Percentiles rank a stretch among this genome's conserved stretches.
Conservation (phyloP, 2,113 vertebrate genomes). For the Indri indri region DNA sequence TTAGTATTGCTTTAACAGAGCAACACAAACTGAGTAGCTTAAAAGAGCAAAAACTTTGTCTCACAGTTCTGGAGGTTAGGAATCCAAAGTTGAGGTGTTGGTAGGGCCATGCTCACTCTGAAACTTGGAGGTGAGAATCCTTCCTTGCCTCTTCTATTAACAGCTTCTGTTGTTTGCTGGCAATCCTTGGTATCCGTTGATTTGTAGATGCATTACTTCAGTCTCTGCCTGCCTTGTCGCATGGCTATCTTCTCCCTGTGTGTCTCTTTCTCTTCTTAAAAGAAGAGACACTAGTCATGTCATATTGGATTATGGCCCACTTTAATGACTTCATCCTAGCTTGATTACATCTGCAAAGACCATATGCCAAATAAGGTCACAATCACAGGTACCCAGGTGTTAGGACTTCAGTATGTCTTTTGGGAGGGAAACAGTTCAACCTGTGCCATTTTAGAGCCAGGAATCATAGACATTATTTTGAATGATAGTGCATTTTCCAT, state of each 20-base stretch:
- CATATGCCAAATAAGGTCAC: not conserved
- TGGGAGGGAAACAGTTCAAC: not conserved
- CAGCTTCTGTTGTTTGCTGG: not conserved
- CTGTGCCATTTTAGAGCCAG: not conserved
- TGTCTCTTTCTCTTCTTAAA: not conserved
- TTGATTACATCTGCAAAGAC: not conserved
- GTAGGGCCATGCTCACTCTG: not conserved
- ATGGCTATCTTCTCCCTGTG: not conserved
- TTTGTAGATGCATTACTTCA: not conserved
- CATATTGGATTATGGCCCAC: not conserved
- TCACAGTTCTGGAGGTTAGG: not conserved
- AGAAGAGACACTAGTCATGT: not conserved
- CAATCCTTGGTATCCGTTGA: not conserved
- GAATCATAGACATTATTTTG: constrained; percentile 8
- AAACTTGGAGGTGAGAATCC: not conserved
- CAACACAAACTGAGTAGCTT: not conserved
- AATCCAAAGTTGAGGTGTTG: not conserved
- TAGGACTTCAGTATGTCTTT: not conserved
- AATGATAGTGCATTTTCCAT: not conserved
- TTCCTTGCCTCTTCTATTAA: not conserved
- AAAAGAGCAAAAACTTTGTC: not conserved
- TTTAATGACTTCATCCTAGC: not conserved
- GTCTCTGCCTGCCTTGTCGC: not conserved
- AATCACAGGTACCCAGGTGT: not conserved
- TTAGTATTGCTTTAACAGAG: not conserved